These are phyloP conservation scores for Campoplex capitator DNA, from an alignment of 2,888 invertebrate species.

Conservation along the genomic window DNA sequence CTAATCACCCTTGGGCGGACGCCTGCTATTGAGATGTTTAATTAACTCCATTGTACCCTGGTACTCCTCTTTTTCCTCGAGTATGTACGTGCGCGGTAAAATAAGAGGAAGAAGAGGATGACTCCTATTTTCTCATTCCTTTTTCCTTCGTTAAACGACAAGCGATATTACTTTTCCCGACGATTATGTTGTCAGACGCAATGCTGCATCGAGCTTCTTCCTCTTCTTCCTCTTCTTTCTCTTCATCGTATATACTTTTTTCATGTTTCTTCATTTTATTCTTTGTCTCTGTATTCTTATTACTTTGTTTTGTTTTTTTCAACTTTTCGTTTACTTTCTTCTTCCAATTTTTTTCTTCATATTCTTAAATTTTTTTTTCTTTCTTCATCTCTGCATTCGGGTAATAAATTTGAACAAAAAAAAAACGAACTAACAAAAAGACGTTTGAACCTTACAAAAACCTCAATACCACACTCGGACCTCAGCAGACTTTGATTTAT, in stretches of 20 bases:
- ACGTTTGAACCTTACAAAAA: background rate
- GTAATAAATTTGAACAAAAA: background rate
- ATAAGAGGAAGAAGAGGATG: slow-evolving; percentile 40
- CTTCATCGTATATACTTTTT: background rate
- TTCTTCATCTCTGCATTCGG: background rate
- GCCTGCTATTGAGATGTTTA: slow-evolving; percentile 83
- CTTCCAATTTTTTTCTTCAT: background rate
- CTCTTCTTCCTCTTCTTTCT: background rate
- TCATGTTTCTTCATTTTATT: background rate
- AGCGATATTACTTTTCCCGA: slow-evolving; percentile 40
- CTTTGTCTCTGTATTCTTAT: background rate
- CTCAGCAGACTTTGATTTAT: slow-evolving; percentile 38
- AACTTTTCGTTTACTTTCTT: background rate
- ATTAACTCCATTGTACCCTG: slow-evolving; percentile 81
- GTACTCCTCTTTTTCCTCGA: slow-evolving; percentile 60
- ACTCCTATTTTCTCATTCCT: slow-evolving; percentile 45
- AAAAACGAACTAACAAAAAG: background rate
- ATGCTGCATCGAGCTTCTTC: background rate
- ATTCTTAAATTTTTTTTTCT: background rate
- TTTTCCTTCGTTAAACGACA: slow-evolving; percentile 30
- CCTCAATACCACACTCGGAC: background rate
- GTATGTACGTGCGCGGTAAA: slow-evolving; percentile 11
- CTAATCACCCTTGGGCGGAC: slow-evolving; percentile 82
- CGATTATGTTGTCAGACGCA: slow-evolving; percentile 53
- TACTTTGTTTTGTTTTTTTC: background rate